Conservation (phyloP, 92 coral and sea anemone species). For the Pocillopora meandrina region DNA sequence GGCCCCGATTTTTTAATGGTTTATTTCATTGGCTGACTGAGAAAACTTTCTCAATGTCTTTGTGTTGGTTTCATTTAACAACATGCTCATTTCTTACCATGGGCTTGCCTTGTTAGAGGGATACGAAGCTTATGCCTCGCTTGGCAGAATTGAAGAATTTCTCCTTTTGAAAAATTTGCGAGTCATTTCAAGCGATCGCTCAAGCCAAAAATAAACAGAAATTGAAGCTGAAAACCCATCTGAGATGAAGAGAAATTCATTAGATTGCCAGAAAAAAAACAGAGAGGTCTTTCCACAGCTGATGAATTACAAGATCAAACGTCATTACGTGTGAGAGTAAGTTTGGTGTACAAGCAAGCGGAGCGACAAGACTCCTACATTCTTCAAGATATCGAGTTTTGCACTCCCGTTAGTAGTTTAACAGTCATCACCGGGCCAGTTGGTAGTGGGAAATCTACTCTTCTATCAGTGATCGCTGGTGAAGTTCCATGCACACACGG, state of each 20-base stretch:
- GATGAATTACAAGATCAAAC: background rate
- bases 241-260: background rate
- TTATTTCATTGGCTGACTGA: no score
- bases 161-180: background rate
- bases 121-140: constrained; percentile 5
- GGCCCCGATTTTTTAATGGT: no score
- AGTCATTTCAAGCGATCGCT: background rate
- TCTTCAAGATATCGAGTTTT: background rate
- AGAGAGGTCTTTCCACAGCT: background rate
- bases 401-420: background rate
- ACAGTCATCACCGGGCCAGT: constrained; percentile 12
- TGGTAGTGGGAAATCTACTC: constrained; percentile 12
- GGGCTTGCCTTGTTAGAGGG: background rate
- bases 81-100: background rate
- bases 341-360: background rate
- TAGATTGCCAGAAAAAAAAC: background rate
- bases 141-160: background rate
- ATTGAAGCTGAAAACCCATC: background rate
- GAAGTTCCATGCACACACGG: background rate
- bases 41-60: background rate
- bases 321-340: background rate
- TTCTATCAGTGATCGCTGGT: constrained; percentile 5
- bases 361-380: background rate
- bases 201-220: background rate
- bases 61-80: background rate